Conservation (phyloP, 2,797 vertebrate species). For the Ciconia nigra region DNA sequence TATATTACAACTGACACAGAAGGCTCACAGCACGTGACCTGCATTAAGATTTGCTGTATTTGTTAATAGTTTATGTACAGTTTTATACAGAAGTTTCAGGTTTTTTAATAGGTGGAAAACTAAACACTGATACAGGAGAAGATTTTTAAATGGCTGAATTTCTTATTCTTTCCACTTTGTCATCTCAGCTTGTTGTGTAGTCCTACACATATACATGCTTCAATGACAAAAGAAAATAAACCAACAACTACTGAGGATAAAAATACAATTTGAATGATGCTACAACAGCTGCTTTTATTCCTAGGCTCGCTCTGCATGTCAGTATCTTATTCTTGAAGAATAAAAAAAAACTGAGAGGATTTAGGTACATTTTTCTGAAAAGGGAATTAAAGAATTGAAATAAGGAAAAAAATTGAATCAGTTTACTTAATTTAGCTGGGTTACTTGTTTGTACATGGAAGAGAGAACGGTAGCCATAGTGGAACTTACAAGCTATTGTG, state of each 20-base stretch:
- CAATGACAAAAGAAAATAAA: not conserved
- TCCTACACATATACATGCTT: not conserved
- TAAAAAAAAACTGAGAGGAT: not conserved
- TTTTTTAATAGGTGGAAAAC: not conserved
- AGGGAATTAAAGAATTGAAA: not conserved
- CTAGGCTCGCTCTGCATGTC: not conserved
- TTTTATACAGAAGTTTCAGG: not conserved
- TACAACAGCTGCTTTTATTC: not conserved
- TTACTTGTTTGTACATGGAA: not conserved
- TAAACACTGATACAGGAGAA: not conserved
- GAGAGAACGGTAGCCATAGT: not conserved
- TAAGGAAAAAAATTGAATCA: not conserved
- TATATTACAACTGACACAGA: not conserved
- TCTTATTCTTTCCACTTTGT: not conserved
- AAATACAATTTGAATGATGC: not conserved
- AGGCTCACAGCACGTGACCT: not conserved
- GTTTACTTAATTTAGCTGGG: not conserved
- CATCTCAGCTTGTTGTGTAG: not conserved
- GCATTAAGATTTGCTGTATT: not conserved
- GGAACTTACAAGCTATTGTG: not conserved
- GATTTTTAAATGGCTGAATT: not conserved
- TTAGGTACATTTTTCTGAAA: not conserved
- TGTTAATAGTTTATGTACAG: not conserved
- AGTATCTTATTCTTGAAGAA: not conserved
- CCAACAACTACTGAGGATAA: not conserved